phyloP scores from a whole-genome alignment of 2,113 vertebrate genomes.

The Chunga burmeisteri region DNA sequence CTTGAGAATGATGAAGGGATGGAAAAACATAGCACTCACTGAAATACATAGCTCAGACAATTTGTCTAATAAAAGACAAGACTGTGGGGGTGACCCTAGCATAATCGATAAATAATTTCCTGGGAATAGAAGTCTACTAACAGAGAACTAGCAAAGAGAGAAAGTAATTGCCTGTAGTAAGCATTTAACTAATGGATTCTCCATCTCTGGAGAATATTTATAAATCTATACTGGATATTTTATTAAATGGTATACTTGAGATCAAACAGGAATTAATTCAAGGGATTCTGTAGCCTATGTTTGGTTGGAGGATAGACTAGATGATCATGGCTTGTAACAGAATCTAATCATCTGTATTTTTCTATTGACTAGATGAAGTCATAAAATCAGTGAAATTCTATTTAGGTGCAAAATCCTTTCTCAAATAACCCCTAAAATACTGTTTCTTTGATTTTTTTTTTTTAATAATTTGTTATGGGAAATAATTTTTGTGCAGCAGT shows the following conservation, averaged over 20 bases:
- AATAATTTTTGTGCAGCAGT: background rate
- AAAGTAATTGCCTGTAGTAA: constrained; percentile 11
- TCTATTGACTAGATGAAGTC: background rate
- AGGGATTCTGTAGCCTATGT: background rate
- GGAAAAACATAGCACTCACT: background rate
- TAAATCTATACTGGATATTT: constrained; percentile 26
- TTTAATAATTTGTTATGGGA: background rate
- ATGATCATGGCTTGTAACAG: background rate
- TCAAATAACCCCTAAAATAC: background rate
- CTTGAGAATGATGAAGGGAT: background rate
- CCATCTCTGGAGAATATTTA: constrained; percentile 23
- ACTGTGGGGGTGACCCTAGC: background rate
- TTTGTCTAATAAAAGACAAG: background rate
- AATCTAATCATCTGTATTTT: background rate
- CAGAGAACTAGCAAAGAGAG: background rate
- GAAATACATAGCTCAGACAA: background rate
- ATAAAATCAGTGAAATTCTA: background rate
- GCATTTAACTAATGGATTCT: constrained; percentile 13
- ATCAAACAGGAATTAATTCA: constrained; percentile 1
- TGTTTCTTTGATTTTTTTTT: background rate
- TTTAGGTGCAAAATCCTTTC: background rate
- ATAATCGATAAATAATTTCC: constrained; percentile 20
- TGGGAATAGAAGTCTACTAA: constrained; percentile 34
- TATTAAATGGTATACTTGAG: background rate
- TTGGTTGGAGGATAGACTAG: background rate